Conservation (phyloP, 2,113 vertebrate genomes). For the Strix aluco region DNA sequence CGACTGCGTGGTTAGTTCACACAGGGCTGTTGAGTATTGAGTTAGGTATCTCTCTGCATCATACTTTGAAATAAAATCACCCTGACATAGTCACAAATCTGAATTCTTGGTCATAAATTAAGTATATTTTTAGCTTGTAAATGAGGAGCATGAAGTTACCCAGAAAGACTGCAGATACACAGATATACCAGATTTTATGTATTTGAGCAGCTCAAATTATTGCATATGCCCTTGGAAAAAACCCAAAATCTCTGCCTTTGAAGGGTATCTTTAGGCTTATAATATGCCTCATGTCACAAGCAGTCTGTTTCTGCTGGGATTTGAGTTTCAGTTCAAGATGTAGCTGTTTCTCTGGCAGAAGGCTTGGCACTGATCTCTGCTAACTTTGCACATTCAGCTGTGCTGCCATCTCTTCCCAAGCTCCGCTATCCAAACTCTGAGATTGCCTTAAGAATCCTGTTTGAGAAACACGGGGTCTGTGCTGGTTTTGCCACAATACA, state of each 20-base stretch:
- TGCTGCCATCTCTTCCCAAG: background rate
- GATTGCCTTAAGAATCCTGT: background rate
- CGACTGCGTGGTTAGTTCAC: rapidly evolving
- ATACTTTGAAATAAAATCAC: background rate
- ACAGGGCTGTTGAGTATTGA: background rate
- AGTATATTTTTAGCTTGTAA: background rate
- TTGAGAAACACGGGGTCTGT: background rate
- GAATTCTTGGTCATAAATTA: background rate
- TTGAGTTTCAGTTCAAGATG: background rate
- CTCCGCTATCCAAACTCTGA: background rate
- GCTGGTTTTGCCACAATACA: background rate
- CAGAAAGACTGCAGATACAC: background rate
- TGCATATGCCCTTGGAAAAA: background rate
- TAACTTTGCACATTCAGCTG: background rate
- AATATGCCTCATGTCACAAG: background rate
- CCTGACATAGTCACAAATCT: background rate
- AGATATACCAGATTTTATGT: background rate
- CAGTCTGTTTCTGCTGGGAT: background rate
- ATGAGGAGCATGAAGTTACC: background rate
- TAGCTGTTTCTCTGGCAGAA: background rate
- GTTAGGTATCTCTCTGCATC: background rate
- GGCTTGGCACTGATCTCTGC: background rate
- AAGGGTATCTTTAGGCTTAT: background rate
- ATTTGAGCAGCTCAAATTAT: background rate
- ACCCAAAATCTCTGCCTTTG: background rate